Evolutionary conservation across 2,888 invertebrate genomes (phyloP).

Genomic region (Megamerina dolium): DNA sequence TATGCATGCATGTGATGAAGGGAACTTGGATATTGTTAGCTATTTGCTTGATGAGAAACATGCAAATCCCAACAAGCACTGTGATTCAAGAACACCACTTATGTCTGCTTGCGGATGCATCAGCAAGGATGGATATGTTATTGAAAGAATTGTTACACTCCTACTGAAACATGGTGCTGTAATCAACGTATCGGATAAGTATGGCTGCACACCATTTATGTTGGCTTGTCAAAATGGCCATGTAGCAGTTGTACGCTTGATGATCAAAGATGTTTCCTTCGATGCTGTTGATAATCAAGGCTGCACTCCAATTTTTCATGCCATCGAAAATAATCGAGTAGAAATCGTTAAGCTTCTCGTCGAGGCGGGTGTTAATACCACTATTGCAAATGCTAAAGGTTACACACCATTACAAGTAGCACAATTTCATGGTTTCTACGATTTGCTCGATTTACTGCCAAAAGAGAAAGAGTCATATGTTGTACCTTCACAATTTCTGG

Average conservation of each 20-base stretch:
- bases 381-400: slow-evolving; percentile 37
- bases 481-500: slow-evolving; percentile 38
- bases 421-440: slow-evolving; percentile 41
- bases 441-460: slow-evolving; percentile 41
- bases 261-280: slow-evolving; percentile 36
- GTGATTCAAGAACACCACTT: slow-evolving; percentile 39
- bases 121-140: slow-evolving; percentile 21
- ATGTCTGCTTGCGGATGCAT: slow-evolving; percentile 38
- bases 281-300: slow-evolving; percentile 44
- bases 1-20: slow-evolving; percentile 34
- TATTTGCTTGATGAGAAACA: slow-evolving; percentile 29
- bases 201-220: slow-evolving; percentile 46
- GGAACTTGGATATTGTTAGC: slow-evolving; percentile 33
- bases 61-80: slow-evolving; percentile 37
- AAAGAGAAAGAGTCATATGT: slow-evolving; percentile 25
- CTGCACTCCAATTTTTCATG: slow-evolving; percentile 44
- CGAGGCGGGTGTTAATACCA: slow-evolving; percentile 36
- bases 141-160: slow-evolving; percentile 32
- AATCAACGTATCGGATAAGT: slow-evolving; percentile 42
- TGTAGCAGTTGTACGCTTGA: slow-evolving; percentile 29
- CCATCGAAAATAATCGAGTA: slow-evolving; percentile 42
- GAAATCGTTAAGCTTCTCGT: slow-evolving; percentile 41
- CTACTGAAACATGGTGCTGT: slow-evolving; percentile 35
- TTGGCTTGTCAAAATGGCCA: slow-evolving; percentile 41
- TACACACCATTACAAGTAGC: slow-evolving; percentile 43